Base-by-base conservation (phyloP, 2,888 invertebrate species). In the Ariolimax columbianus region DNA sequence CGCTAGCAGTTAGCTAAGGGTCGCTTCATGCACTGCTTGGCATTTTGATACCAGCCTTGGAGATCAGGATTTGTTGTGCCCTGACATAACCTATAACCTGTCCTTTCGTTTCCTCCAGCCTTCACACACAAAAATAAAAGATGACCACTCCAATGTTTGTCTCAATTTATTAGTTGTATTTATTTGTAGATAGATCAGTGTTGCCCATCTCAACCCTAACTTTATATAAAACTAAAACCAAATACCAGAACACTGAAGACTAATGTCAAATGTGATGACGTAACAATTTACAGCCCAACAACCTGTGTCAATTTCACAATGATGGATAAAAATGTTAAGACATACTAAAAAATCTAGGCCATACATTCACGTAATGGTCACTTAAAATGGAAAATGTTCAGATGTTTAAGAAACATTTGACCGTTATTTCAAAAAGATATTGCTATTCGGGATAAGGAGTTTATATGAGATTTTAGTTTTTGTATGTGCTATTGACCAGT, bases 121-220 rank as follows among this genome's bases (percentile, higher is more conserved):
- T 68, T 36, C 40, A 38, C 3, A 0, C 3, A 26, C 38, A 38
- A 72, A 23, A 72, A 40, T 23, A 38, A 72, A 72, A 40, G 26
- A 40, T 33, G 17, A 72, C 40, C 26, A 72, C 72, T 7, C 26
- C 23, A 40, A 7, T 17, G 30, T 23, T 51, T 75, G 51, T 75
- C 33, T 75, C 75, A 75, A 51, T 75, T 75, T 51, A 47, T 75
- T 33, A 75, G 33, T 30, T 51, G 33, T 75, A 75, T 75, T 75
- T 75, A 47, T 51, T 75, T 51, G 30, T 19, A 43, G 75, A 75
- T 26, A 47, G 73, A 47, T 75, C 73, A 72, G 40, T 47, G n/a
- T 43, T 43, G 40, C 43, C 51, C 47, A 47, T 75, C 17, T 51
- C 72, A 75, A 33, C 73, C 73, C 75, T 75, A 51, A 51, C n/a